phyloP scores from a whole-genome alignment of 2,797 vertebrate species.

The Enoplosus armatus region DNA sequence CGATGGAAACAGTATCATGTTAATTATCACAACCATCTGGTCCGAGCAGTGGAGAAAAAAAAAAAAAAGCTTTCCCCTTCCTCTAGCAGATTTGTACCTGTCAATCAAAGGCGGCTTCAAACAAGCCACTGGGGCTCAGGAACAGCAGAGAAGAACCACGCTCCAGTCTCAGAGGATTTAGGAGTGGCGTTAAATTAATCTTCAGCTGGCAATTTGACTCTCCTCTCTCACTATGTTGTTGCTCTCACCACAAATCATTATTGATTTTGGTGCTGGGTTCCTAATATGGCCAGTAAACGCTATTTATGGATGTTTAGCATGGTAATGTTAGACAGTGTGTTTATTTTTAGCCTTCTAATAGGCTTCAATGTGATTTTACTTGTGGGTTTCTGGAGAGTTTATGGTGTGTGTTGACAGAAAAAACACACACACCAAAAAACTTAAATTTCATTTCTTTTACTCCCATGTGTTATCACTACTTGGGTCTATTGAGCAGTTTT shows the following conservation, averaged over 20 bases:
- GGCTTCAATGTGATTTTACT: constrained; percentile 29
- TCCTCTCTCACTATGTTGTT: constrained; percentile 74
- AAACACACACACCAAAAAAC: not conserved
- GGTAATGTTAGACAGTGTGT: constrained; percentile 51
- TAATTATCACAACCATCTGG: constrained; percentile 92
- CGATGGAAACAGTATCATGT: constrained; percentile 89
- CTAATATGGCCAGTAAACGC: constrained; percentile 67
- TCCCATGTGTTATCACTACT: not conserved
- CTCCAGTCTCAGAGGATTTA: constrained; percentile 84
- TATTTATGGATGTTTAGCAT: constrained; percentile 67
- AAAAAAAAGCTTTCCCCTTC: constrained; percentile 78
- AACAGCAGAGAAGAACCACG: constrained; percentile 81
- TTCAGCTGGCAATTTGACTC: constrained; percentile 85
- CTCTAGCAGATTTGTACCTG: constrained; percentile 88
- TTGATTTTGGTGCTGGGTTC: constrained; percentile 75
- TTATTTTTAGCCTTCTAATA: constrained; percentile 33
- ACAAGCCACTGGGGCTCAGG: constrained; percentile 82
- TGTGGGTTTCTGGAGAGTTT: not conserved
- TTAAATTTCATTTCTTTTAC: not conserved
- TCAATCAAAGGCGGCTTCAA: constrained; percentile 86
- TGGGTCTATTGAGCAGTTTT: constrained; percentile 4
- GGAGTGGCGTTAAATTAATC: constrained; percentile 87
- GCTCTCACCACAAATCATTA: constrained; percentile 77
- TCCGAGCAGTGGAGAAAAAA: constrained; percentile 77
- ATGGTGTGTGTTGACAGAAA: not conserved